Conservation (phyloP, 2,113 vertebrate genomes). For the Tapirus terrestris region DNA sequence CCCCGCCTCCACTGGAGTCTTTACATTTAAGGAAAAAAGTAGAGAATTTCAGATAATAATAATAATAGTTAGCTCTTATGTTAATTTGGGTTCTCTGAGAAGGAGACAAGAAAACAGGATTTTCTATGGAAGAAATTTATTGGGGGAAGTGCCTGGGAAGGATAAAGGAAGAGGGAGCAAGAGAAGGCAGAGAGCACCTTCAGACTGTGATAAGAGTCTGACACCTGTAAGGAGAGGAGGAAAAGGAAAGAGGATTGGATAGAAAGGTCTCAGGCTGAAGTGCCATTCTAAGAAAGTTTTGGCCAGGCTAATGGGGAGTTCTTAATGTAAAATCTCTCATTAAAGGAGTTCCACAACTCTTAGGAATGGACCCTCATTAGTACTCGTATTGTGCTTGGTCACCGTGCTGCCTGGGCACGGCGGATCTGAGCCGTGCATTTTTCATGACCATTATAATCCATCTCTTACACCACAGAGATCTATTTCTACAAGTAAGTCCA, state of each 20-base stretch:
- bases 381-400: accelerated
- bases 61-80: not conserved
- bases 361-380: not conserved
- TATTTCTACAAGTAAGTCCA: not conserved
- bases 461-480: not conserved
- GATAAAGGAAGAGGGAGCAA: not conserved
- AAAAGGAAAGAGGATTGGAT: not conserved
- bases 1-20: not conserved
- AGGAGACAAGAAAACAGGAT: not conserved
- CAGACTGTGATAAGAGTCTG: not conserved
- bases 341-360: not conserved
- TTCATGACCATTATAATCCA: not conserved
- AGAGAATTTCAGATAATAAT: not conserved
- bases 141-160: not conserved
- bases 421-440: not conserved
- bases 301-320: not conserved
- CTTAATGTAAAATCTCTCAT: not conserved
- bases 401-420: not conserved
- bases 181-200: not conserved
- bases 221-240: not conserved
- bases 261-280: not conserved
- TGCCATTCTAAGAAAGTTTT: not conserved
- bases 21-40: not conserved
- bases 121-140: not conserved
- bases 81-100: not conserved